These are phyloP conservation scores for Drosophila auraria DNA, from an alignment of 1,140 invertebrate species.

Conservation along the genomic window DNA sequence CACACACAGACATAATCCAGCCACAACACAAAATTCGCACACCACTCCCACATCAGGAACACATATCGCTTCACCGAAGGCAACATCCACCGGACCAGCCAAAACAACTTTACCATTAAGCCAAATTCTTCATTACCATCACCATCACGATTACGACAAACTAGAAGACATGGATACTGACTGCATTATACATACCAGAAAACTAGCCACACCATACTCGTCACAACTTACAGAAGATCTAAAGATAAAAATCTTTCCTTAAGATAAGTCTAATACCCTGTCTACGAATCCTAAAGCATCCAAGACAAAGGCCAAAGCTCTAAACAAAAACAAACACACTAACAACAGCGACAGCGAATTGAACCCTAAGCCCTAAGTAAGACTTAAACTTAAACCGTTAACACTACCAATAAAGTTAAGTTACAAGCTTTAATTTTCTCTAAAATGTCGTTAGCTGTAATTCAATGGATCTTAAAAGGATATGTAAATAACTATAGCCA, in stretches of 20 bases:
- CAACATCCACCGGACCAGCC: not conserved
- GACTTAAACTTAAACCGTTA: slow-evolving; percentile 3
- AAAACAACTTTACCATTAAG: slow-evolving; percentile 1
- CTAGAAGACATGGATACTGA: slow-evolving; percentile 10
- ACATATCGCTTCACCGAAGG: not conserved
- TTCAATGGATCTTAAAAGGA: slow-evolving; percentile 12
- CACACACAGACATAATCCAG: slow-evolving; percentile 5
- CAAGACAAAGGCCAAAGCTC: not conserved
- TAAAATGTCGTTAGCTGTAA: not conserved
- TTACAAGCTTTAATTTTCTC: not conserved
- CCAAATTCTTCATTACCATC: not conserved
- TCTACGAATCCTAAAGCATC: not conserved
- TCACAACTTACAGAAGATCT: slow-evolving; percentile 12
- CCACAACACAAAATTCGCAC: slow-evolving; percentile 7
- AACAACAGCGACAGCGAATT: not conserved
- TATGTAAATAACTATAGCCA: slow-evolving; percentile 5
- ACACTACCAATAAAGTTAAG: slow-evolving; percentile 7
- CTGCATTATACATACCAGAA: not conserved
- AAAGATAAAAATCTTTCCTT: slow-evolving; percentile 7
- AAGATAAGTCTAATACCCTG: not conserved
- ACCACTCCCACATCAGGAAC: not conserved
- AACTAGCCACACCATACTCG: not conserved
- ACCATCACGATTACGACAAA: slow-evolving; percentile 2
- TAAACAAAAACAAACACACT: not conserved
- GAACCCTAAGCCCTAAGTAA: not conserved